These are phyloP conservation scores for Willisornis vidua DNA, from an alignment of 2,113 vertebrate species.

Conservation along the genomic window DNA sequence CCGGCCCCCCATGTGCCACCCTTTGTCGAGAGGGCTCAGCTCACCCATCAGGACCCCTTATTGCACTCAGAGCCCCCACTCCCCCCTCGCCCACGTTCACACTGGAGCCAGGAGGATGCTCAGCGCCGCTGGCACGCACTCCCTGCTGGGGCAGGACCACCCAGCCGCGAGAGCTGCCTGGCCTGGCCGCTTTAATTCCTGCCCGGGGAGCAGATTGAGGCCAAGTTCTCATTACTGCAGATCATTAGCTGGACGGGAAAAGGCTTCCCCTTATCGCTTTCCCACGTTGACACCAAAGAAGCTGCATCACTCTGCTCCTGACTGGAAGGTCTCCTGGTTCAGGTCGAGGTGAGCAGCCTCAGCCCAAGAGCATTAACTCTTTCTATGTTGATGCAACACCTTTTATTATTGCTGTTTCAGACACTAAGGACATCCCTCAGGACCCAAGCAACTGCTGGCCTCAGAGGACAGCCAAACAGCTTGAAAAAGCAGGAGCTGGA, in stretches of 20 bases:
- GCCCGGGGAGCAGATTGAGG: background rate
- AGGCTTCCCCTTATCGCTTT: background rate
- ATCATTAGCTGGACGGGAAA: background rate
- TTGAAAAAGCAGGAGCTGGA: background rate
- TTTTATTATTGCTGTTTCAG: background rate
- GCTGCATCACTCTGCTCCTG: fast-evolving
- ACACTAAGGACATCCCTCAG: background rate
- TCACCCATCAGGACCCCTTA: background rate
- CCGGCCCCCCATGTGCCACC: fast-evolving
- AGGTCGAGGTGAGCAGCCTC: background rate
- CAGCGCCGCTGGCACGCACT: background rate
- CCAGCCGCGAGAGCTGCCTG: background rate
- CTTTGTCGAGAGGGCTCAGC: background rate
- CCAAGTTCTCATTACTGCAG: conserved; percentile 31
- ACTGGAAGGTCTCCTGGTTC: background rate
- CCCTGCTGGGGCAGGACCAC: background rate
- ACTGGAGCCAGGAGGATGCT: background rate
- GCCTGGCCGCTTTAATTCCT: background rate
- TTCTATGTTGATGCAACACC: background rate
- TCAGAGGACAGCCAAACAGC: background rate
- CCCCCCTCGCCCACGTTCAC: fast-evolving
- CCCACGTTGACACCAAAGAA: background rate
- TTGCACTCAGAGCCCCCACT: fast-evolving
- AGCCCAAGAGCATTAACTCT: background rate
- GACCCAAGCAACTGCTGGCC: background rate